Base-by-base conservation (phyloP, 2,888 invertebrate genomes). In the Mactromeris polynyma region DNA sequence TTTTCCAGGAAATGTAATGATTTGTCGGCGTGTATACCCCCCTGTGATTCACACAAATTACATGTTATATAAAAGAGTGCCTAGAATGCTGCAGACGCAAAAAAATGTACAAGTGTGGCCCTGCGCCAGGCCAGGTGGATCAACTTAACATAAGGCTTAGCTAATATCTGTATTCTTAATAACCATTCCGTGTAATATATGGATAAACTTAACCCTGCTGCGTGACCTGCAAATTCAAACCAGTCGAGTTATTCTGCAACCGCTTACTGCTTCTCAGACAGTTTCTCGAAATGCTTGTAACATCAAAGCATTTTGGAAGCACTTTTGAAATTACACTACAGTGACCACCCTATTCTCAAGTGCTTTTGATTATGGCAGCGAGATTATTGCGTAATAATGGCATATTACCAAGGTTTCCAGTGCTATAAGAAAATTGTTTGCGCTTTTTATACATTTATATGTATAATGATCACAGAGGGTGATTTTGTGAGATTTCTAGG, bases 91-190 rank as follows among this genome's bases (percentile, higher is more conserved):
- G 40, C 84, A 84, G 84, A 84, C 77, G 78, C 78, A 77, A 11
- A 83, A 78, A 88, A 81, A 84, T 81, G 81, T 88, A 78, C 77
- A 58, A 88, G 81, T 58, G 85, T 88, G 85, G 85, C 85, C 88
- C 85, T 85, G 82, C 85, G 90, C 90, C 90, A 90, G 90, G 79
- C 90, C 90, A 90, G 90, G 86, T 90, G 90, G 90, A 80, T 90
- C 86, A 84, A 83, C 88, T 90, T 90, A 90, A 78, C 88, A 82
- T 80, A 46, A 87, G 85, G 38, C 86, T 46, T 36, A 40, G 86
- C 38, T 78, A 83, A 86, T 80, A 86, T 86, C 77, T 73, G 40
- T 81, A 69, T 38, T 81, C 82, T 58, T 90, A 73, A 85, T 78
- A 81, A 88, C 82, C 88, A 81, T 86, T 86, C 84, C 84, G 84